phyloP scores from a whole-genome alignment of 1,140 invertebrate species.

The Triops longicaudatus region DNA sequence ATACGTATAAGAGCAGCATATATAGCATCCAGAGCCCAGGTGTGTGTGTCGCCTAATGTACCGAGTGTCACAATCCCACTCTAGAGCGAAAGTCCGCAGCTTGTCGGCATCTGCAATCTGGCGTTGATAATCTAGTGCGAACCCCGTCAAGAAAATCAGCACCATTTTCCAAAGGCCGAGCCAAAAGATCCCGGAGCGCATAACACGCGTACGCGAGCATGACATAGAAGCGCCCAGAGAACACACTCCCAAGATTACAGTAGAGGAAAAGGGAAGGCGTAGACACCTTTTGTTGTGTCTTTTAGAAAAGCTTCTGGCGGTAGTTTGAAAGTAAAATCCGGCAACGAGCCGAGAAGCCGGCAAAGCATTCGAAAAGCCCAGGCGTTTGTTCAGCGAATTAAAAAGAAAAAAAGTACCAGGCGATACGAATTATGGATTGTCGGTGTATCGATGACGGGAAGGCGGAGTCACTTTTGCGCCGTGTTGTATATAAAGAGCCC shows the following conservation, averaged over 20 bases:
- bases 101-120: slow-evolving; percentile 3
- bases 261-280: neutral
- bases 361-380: no score
- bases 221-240: neutral
- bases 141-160: neutral
- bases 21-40: neutral
- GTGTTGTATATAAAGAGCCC: neutral
- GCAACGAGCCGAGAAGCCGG: no score
- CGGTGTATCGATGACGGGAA: neutral
- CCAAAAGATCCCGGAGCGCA: neutral
- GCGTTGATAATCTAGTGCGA: slow-evolving; percentile 14
- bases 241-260: neutral
- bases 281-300: no score
- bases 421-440: neutral
- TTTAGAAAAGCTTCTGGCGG: no score
- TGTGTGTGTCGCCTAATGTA: no score
- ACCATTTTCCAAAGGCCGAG: neutral
- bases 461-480: neutral
- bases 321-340: no score
- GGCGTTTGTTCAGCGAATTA: no score
- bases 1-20: neutral
- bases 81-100: neutral
- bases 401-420: no score
- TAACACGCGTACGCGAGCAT: slow-evolving; percentile 10
- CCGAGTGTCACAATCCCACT: no score